These are phyloP conservation scores for Junonia oenone DNA, from an alignment of 2,888 invertebrate species.

Conservation along the genomic window DNA sequence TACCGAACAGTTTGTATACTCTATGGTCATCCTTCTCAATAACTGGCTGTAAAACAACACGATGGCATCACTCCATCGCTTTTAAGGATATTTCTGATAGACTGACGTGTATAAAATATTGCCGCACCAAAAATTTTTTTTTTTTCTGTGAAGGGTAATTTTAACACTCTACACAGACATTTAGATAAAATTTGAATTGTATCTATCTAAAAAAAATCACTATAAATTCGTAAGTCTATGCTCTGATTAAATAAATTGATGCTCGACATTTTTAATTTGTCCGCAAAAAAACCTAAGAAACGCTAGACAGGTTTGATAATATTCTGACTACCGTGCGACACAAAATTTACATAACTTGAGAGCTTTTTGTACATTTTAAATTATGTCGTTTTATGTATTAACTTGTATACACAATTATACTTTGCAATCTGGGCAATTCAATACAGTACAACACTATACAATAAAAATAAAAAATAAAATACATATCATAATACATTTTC, in stretches of 20 bases:
- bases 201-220: background rate
- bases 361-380: no score
- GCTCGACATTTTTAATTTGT: no score
- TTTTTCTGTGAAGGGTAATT: background rate
- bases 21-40: slow-evolving; percentile 32
- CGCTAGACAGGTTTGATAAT: background rate
- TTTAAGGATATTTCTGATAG: slow-evolving; percentile 33
- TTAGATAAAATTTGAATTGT: background rate
- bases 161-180: background rate
- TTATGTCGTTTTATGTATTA: no score
- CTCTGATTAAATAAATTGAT: background rate
- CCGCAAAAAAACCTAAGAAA: background rate
- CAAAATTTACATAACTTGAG: no score
- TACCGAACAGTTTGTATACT: slow-evolving; percentile 34
- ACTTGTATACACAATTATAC: no score
- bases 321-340: background rate
- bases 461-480: no score
- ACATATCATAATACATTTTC: no score
- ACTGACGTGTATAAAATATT: slow-evolving; percentile 2
- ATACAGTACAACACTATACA: no score
- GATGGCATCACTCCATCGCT: slow-evolving; percentile 19
- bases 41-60: slow-evolving; percentile 45
- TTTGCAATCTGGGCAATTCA: no score
- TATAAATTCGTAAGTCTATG: background rate
- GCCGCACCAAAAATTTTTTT: background rate